Conservation (phyloP, 2,113 vertebrate species). For the Eulemur rufifrons region DNA sequence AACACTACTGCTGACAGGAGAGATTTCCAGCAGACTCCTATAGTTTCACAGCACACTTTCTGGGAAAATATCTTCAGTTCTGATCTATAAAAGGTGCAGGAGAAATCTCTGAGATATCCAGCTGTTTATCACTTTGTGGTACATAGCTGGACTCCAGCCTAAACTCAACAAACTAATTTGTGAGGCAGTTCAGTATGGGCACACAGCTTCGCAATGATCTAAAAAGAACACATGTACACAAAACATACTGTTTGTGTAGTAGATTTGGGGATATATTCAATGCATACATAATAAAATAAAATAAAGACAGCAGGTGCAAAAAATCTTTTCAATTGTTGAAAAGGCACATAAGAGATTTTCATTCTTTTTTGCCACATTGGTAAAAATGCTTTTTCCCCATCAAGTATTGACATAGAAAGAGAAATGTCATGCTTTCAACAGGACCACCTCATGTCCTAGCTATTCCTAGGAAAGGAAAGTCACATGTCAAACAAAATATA, state of each 20-base stretch:
- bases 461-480: conserved; percentile 51
- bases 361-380: not conserved
- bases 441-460: conserved; percentile 23
- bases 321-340: not conserved
- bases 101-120: conserved; percentile 66
- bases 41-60: conserved; percentile 50
- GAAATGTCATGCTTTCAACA: conserved; percentile 52
- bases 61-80: conserved; percentile 62
- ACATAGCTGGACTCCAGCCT: conserved; percentile 22
- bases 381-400: conserved; percentile 49
- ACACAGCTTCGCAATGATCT: not conserved
- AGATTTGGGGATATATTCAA: not conserved
- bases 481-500: conserved; percentile 65
- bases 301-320: not conserved
- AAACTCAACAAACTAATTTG: conserved; percentile 58
- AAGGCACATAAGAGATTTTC: conserved; percentile 47
- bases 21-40: conserved; percentile 51
- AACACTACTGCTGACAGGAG: conserved; percentile 53
- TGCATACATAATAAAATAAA: conserved; percentile 29
- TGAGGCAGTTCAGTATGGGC: not conserved
- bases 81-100: conserved; percentile 55
- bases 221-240: conserved; percentile 8
- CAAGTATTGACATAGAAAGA: conserved; percentile 51
- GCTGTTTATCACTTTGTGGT: conserved; percentile 56
- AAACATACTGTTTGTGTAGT: not conserved